Conservation (phyloP, 2,113 vertebrate species). For the Hiodon tergisus region DNA sequence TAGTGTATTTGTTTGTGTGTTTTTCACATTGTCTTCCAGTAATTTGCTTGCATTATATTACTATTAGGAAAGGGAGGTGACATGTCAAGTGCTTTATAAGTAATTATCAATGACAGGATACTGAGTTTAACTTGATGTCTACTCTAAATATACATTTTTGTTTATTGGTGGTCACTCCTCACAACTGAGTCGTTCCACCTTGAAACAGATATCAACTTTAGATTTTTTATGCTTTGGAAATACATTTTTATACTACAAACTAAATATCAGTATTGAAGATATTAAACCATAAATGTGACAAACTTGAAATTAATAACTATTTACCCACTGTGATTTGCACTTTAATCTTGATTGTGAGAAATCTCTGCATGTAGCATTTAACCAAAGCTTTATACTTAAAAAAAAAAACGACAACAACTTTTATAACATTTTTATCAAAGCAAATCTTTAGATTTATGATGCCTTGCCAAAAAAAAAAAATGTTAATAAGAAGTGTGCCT, state of each 20-base stretch:
- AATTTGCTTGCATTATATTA: conserved; percentile 44
- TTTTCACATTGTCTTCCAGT: conserved; percentile 39
- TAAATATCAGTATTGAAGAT: conserved; percentile 42
- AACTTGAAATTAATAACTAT: conserved; percentile 51
- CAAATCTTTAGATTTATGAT: not conserved
- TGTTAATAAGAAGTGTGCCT: not conserved
- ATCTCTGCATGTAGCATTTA: conserved; percentile 65
- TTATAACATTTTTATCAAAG: not conserved
- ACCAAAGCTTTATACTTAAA: conserved; percentile 62
- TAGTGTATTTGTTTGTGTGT: conserved; percentile 21
- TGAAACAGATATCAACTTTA: not conserved
- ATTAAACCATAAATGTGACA: conserved; percentile 57
- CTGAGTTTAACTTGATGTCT: not conserved
- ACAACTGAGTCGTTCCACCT: not conserved
- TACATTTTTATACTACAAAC: not conserved
- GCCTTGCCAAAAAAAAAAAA: conserved; percentile 8
- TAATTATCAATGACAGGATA: conserved; percentile 7
- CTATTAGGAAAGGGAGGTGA: conserved; percentile 22
- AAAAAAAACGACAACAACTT: not conserved
- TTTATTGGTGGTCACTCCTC: not conserved
- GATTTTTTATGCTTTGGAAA: conserved; percentile 6
- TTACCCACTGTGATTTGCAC: conserved; percentile 67
- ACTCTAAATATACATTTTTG: not conserved
- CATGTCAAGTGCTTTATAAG: conserved; percentile 42
- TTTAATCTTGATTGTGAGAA: conserved; percentile 62